Percentiles rank a stretch among this genome's conserved stretches.
Evolutionary conservation across 2,797 vertebrate genomes (phyloP).

Genomic region (Hoplostethus mediterraneus): DNA sequence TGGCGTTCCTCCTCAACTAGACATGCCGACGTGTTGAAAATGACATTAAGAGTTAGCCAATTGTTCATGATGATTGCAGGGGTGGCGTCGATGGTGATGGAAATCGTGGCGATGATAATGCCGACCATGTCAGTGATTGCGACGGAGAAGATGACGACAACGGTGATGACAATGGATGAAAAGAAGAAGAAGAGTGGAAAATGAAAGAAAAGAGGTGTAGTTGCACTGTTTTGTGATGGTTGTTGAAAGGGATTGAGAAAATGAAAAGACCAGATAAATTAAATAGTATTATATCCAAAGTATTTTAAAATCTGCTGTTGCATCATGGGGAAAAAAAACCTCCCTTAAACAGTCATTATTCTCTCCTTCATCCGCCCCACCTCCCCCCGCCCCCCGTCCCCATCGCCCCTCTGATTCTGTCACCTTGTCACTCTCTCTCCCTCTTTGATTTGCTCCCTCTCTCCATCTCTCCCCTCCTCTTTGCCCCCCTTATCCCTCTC

Average conservation of each 20-base stretch:
- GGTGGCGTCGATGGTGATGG: neutral
- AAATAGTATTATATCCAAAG: neutral
- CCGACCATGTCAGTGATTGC: conserved; percentile 48
- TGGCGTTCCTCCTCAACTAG: neutral
- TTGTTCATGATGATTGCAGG: conserved; percentile 22
- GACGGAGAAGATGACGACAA: conserved; percentile 46
- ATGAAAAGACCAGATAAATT: conserved; percentile 16
- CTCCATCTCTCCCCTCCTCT: neutral
- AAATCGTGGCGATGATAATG: conserved; percentile 39
- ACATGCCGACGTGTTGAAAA: neutral
- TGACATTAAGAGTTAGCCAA: conserved; percentile 36
- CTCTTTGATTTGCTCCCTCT: neutral
- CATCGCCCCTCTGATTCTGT: too few relatives aligned
- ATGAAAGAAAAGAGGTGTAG: conserved; percentile 11
- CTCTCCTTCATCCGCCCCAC: too few relatives aligned
- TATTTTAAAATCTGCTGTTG: too few relatives aligned
- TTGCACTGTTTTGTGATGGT: neutral
- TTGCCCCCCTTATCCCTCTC: neutral
- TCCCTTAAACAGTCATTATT: too few relatives aligned
- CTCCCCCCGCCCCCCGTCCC: too few relatives aligned
- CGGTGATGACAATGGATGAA: conserved; percentile 6
- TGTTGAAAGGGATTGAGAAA: neutral
- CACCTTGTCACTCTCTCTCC: too few relatives aligned
- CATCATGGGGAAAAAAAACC: too few relatives aligned
- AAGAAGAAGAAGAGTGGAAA: too few relatives aligned